phyloP scores from a whole-genome alignment of 2,113 vertebrate species.

The Holacanthus passer region DNA sequence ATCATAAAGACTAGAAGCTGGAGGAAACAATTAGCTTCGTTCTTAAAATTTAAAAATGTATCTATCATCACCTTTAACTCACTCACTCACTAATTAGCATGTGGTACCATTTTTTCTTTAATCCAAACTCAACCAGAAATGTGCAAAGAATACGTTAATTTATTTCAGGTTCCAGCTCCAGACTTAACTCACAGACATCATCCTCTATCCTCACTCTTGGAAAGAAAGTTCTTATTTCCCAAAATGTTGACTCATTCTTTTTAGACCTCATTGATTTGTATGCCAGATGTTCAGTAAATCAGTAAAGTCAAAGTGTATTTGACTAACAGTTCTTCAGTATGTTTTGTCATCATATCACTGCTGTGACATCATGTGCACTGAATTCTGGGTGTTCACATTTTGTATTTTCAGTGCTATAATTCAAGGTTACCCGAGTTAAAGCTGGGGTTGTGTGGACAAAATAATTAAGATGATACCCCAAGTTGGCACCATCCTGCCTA shows the following conservation, averaged over 20 bases:
- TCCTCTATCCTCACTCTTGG: neutral
- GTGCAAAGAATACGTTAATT: neutral
- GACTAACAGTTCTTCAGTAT: too few species aligned
- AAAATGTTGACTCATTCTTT: neutral
- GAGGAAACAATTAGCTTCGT: neutral
- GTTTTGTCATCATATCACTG: too few species aligned
- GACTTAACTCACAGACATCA: too few species aligned
- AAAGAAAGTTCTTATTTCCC: neutral
- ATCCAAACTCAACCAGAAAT: neutral
- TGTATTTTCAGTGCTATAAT: neutral
- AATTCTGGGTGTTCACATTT: neutral
- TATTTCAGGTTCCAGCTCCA: neutral
- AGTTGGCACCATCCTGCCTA: neutral
- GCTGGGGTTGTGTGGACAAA: neutral
- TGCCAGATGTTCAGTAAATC: too few species aligned
- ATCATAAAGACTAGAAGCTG: neutral
- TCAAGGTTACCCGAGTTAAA: slow-evolving; percentile 4
- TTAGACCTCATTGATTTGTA: neutral
- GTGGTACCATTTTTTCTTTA: neutral
- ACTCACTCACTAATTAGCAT: neutral
- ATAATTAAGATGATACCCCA: slow-evolving; percentile 24
- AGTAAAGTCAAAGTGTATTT: too few species aligned
- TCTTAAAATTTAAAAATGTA: neutral
- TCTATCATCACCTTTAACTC: neutral
- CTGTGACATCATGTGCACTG: too few species aligned